phyloP scores from a whole-genome alignment of 2,797 vertebrate genomes.

The Enteromius viviparus region DNA sequence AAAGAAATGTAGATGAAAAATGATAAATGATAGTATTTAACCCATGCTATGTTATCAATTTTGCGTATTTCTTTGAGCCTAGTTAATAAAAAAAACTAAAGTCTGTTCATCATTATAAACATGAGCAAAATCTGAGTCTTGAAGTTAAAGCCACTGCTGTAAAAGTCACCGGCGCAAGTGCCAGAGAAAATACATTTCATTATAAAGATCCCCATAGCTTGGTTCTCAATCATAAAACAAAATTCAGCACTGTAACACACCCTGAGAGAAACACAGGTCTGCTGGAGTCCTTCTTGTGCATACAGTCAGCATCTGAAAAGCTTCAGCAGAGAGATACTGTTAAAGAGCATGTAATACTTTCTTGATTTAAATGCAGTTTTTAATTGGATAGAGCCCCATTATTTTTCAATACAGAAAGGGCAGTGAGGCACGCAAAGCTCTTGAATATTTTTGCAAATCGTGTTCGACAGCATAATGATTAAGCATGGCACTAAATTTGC shows the following conservation, averaged over 20 bases:
- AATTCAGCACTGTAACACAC: slow-evolving; percentile 63
- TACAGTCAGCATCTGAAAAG: slow-evolving; percentile 83
- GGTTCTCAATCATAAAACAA: slow-evolving; percentile 8
- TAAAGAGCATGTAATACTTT: slow-evolving; percentile 88
- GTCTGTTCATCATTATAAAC: not conserved
- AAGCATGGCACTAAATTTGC: slow-evolving; percentile 85
- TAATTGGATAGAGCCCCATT: slow-evolving; percentile 89
- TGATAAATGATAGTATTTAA: not conserved
- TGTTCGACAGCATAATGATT: slow-evolving; percentile 88
- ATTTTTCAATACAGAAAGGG: slow-evolving; percentile 88
- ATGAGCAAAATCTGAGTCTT: not conserved
- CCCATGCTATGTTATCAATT: not conserved
- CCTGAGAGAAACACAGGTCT: slow-evolving; percentile 71
- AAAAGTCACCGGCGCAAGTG: not conserved
- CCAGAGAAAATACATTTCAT: not conserved
- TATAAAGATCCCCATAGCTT: not conserved
- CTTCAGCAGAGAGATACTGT: slow-evolving; percentile 84
- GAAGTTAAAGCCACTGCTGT: not conserved
- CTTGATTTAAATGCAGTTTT: slow-evolving; percentile 87
- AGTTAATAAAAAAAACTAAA: not conserved
- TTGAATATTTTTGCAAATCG: slow-evolving; percentile 89
- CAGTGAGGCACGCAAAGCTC: slow-evolving; percentile 88
- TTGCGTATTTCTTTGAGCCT: not conserved
- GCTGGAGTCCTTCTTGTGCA: slow-evolving; percentile 68
- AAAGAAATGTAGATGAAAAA: not conserved